Conservation (phyloP, 2,888 invertebrate genomes). For the Gryllus longicercus region DNA sequence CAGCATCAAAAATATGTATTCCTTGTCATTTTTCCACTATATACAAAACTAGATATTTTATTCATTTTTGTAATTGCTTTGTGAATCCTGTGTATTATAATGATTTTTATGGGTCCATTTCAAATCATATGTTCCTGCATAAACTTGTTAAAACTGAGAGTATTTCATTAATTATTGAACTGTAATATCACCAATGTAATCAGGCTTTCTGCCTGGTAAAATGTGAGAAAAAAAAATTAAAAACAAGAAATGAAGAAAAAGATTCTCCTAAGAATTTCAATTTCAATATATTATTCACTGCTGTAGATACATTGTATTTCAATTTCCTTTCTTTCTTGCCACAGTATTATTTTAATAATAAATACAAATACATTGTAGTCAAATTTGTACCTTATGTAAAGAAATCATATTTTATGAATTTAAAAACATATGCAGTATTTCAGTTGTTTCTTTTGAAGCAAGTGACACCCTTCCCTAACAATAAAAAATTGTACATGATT, state of each 20-base stretch:
- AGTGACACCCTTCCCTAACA: too few relatives aligned
- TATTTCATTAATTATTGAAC: slow-evolving; percentile 9
- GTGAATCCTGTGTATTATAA: not conserved
- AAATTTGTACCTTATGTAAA: slow-evolving; percentile 17
- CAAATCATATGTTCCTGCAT: not conserved
- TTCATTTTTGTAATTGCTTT: not conserved
- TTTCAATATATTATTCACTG: not conserved
- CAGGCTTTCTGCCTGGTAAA: not conserved
- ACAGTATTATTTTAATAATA: slow-evolving; percentile 17
- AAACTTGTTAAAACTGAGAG: not conserved
- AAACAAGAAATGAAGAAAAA: slow-evolving; percentile 3
- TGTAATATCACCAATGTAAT: not conserved
- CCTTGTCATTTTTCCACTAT: too few relatives aligned
- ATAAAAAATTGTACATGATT: too few relatives aligned
- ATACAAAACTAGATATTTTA: not conserved
- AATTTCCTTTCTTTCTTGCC: slow-evolving; percentile 17
- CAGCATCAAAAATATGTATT: too few relatives aligned
- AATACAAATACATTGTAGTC: slow-evolving; percentile 17
- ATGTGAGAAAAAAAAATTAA: not conserved
- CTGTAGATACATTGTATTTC: not conserved
- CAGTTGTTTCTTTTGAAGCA: not conserved
- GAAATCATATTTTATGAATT: slow-evolving; percentile 8
- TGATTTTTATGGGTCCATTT: not conserved
- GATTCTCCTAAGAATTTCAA: not conserved
- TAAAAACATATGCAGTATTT: slow-evolving; percentile 9